Conservation (phyloP, 2,888 invertebrate species). For the Azorinus chamasolen region DNA sequence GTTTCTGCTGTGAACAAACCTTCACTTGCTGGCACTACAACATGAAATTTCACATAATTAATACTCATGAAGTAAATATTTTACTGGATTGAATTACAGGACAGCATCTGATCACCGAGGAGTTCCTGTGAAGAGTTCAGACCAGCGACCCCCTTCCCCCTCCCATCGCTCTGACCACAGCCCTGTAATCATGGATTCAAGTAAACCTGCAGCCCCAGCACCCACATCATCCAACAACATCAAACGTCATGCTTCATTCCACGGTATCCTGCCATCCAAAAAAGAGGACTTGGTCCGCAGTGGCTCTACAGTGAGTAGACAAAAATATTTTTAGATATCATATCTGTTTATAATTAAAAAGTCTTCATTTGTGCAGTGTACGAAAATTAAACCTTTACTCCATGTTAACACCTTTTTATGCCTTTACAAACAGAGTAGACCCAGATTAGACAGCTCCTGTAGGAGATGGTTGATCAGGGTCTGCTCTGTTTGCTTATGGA, state of each 20-base stretch:
- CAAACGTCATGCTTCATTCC: constrained; percentile 79
- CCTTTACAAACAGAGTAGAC: too few relatives aligned
- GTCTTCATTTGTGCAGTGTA: too few relatives aligned
- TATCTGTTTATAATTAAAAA: too few relatives aligned
- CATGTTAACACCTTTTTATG: too few relatives aligned
- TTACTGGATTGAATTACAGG: constrained; percentile 63
- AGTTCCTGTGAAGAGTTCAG: constrained; percentile 55
- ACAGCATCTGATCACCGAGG: constrained; percentile 77
- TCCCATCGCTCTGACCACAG: constrained; percentile 71
- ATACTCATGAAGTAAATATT: too few relatives aligned
- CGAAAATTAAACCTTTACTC: too few relatives aligned
- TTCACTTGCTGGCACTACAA: too few relatives aligned
- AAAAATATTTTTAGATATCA: neutral
- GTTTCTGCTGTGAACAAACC: too few relatives aligned
- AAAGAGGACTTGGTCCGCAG: constrained; percentile 74
- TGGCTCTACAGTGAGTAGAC: constrained; percentile 65
- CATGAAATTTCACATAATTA: too few relatives aligned
- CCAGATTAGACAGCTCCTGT: too few relatives aligned
- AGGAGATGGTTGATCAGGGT: too few relatives aligned
- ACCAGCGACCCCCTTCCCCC: constrained; percentile 42
- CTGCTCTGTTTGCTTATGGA: too few relatives aligned
- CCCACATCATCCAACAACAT: constrained; percentile 68
- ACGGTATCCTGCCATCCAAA: constrained; percentile 77
- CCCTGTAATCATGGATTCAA: constrained; percentile 77
- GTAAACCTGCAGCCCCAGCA: constrained; percentile 38